Base-by-base conservation (phyloP, 2,888 invertebrate species). In the Tenthredo livida region DNA sequence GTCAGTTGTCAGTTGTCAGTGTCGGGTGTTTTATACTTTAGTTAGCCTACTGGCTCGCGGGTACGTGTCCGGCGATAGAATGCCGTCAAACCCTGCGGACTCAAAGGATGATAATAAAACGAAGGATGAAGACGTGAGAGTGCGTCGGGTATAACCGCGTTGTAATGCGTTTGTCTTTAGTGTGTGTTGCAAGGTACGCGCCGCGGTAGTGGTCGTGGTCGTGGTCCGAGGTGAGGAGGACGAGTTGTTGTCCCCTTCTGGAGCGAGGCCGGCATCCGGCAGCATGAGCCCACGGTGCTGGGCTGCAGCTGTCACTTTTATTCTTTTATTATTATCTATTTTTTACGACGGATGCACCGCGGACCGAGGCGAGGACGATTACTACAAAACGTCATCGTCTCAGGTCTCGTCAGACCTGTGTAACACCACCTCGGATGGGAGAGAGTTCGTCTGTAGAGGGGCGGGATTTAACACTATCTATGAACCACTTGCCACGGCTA, bases 381-480 rank as follows among this genome's bases (percentile, higher is more conserved):
- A 84, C 29, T 88, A 73, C 37, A 67, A 86, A 86, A 85, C 85
- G 84, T 61, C 80, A 54, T 86, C 84, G 77, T 86, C 84, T 84
- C 86, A 84, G 84, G 61, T 70, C 65, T 85, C 47, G 40, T 37
- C 84, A 47, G 86, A 72, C 80, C 70, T 87, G 47, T 91, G 93
- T 87, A 91, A 91, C 88, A 87, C 91, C 84, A 90, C 89, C 78
- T 89, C 88, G 86, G 92, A 92, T 85, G 89, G 89, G 37, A 89
- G 89, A 75, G 89, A 90, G 84, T 87, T 90, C 72, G 82, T 90
- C 37, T 92, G 92, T 84, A 91, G 91, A 43, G 89, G 89, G 61
- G 90, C 90, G 84, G 90, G 90, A 54, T 88, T 92, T 54, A 86
- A 87, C 58, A 89, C 90, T 85, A 87, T 92, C 84, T 88, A 88